Evolutionary conservation across 92 coral and sea anemone species (phyloP).

Genomic region (Porites evermanni): DNA sequence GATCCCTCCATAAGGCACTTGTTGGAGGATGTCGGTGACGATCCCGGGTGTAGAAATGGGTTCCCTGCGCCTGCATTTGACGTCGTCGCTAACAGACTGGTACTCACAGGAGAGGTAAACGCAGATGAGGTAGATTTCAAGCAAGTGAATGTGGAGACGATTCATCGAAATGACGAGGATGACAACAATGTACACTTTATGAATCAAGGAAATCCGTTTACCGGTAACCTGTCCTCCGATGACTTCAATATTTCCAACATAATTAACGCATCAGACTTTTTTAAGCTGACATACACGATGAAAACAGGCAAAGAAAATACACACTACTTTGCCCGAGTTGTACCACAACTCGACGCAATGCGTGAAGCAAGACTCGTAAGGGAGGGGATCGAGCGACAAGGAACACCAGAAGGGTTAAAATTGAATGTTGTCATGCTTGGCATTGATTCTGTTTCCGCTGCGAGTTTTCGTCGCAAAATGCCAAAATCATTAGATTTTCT

Average conservation of each 20-base stretch:
- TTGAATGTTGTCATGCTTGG: conserved; percentile 86
- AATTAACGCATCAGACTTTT: conserved; percentile 74
- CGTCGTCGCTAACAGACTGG: conserved; percentile 70
- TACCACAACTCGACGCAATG: conserved; percentile 39
- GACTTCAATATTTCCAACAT: conserved; percentile 24
- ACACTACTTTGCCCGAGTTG: conserved; percentile 68
- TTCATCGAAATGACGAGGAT: conserved; percentile 53
- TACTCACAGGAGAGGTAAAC: conserved; percentile 46
- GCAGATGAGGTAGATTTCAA: conserved; percentile 16
- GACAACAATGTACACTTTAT: conserved; percentile 32
- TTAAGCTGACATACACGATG: conserved; percentile 57
- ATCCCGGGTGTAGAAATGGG: conserved; percentile 72
- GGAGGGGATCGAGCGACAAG: conserved; percentile 28
- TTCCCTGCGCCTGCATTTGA: conserved; percentile 71
- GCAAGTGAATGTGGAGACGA: conserved; percentile 59
- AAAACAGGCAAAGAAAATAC: conserved; percentile 27
- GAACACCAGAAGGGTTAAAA: conserved; percentile 13
- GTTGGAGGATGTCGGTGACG: conserved; percentile 75
- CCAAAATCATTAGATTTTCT: conserved; percentile 73
- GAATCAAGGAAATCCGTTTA: conserved; percentile 38
- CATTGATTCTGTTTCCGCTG: conserved; percentile 81
- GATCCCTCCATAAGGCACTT: conserved; percentile 79
- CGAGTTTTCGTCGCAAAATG: conserved; percentile 87
- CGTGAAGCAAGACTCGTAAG: conserved; percentile 26
- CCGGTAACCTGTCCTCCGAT: neutral